These are phyloP conservation scores for Pseudochaenichthys georgianus DNA, from an alignment of 2,797 vertebrate genomes.

Conservation along the genomic window DNA sequence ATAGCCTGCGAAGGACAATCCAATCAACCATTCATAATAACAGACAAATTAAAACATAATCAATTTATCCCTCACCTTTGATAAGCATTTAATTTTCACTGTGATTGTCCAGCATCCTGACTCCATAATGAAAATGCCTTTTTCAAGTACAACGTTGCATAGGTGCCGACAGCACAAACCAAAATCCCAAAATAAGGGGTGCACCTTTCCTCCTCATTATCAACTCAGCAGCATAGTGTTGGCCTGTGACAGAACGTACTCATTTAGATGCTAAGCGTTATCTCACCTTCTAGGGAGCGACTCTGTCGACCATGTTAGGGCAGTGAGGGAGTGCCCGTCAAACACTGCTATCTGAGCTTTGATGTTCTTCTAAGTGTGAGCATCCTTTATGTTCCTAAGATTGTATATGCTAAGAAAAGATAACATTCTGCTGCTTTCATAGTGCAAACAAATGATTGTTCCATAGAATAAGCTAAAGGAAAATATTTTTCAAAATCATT, in stretches of 20 bases:
- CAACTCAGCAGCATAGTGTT: conserved; percentile 59
- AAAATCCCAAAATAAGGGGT: conserved; percentile 56
- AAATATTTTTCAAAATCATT: conserved; percentile 41
- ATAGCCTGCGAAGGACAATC: conserved; percentile 82
- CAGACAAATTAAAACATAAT: conserved; percentile 82
- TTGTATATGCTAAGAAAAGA: conserved; percentile 47
- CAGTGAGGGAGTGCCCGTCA: conserved; percentile 70
- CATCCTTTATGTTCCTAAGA: conserved; percentile 55
- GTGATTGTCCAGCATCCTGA: conserved; percentile 65
- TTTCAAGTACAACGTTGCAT: conserved; percentile 66
- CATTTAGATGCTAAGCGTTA: conserved; percentile 73
- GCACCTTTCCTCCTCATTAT: conserved; percentile 69
- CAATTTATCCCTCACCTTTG: conserved; percentile 80
- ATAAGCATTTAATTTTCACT: conserved; percentile 79
- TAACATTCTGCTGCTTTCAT: conserved; percentile 26
- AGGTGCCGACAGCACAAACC: conserved; percentile 51
- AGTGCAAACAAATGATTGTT: conserved; percentile 21
- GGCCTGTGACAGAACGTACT: conserved; percentile 69
- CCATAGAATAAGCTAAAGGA: conserved; percentile 11
- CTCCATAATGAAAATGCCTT: conserved; percentile 65
- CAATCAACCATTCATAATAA: conserved; percentile 80
- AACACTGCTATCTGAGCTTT: conserved; percentile 64
- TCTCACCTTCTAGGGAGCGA: conserved; percentile 65
- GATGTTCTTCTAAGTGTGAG: conserved; percentile 51
- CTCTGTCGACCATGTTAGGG: conserved; percentile 70